Conservation (phyloP, 1,140 invertebrate genomes). For the Hycleus phaleratus region DNA sequence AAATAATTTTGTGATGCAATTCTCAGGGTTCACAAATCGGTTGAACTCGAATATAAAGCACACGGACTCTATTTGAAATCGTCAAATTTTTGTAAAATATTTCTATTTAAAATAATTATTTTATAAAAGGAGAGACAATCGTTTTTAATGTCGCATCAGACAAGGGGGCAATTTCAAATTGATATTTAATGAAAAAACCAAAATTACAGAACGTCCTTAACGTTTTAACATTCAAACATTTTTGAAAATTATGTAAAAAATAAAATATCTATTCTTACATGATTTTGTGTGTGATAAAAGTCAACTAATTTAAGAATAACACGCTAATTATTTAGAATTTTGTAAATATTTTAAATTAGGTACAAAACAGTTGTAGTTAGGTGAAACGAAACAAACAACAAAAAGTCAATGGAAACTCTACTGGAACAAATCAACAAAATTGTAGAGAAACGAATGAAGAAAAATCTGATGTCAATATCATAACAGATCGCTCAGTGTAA, state of each 20-base stretch:
- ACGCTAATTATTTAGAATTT: slow-evolving; percentile 15
- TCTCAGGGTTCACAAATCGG: slow-evolving; percentile 11
- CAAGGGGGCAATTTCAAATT: too few relatives aligned
- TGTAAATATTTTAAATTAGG: slow-evolving; percentile 23
- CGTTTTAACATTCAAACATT: neutral
- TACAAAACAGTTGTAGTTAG: slow-evolving; percentile 22
- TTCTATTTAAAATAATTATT: slow-evolving; percentile 26
- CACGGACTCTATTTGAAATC: slow-evolving; percentile 1
- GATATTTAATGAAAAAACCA: too few relatives aligned
- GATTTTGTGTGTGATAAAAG: slow-evolving; percentile 19
- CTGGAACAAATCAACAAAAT: too few relatives aligned
- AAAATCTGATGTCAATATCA: slow-evolving; percentile 6
- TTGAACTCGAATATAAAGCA: slow-evolving; percentile 7
- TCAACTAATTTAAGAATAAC: slow-evolving; percentile 15
- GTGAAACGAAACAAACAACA: neutral
- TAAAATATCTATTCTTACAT: slow-evolving; percentile 11
- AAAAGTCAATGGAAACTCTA: too few relatives aligned
- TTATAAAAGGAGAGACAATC: slow-evolving; percentile 21
- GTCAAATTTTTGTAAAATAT: slow-evolving; percentile 13
- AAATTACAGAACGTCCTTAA: too few relatives aligned
- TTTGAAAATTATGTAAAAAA: slow-evolving; percentile 5
- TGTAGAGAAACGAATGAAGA: too few relatives aligned
- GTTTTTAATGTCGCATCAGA: slow-evolving; percentile 5
- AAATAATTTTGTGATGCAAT: slow-evolving; percentile 3
- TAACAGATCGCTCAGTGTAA: slow-evolving; percentile 9